Percentiles rank a stretch among this genome's conserved stretches.
These are phyloP conservation scores for Epizoanthus stellaris DNA, from an alignment of 92 coral and sea anemone genomes.

Conservation along the genomic window DNA sequence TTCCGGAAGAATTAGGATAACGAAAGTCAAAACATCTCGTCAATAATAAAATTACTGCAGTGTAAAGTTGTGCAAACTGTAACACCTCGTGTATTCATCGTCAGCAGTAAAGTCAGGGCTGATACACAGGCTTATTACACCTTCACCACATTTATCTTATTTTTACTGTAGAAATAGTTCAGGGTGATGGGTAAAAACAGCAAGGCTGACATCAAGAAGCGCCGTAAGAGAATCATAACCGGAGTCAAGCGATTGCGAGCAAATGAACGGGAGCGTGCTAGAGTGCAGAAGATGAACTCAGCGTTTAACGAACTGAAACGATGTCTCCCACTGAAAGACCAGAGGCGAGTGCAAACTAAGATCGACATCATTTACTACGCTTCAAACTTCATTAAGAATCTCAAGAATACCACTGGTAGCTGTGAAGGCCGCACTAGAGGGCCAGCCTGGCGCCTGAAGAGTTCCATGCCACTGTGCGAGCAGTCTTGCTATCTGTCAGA, in stretches of 20 bases:
- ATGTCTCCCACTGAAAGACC: constrained; percentile 48
- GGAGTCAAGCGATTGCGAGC: constrained; percentile 57
- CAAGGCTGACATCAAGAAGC: constrained; percentile 30
- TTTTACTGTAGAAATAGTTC: not conserved
- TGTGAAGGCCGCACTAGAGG: constrained; percentile 26
- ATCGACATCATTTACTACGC: constrained; percentile 61
- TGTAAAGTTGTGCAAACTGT: not conserved
- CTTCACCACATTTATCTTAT: not conserved
- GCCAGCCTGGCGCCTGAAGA: constrained; percentile 26
- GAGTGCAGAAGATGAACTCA: constrained; percentile 64
- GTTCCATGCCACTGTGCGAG: constrained; percentile 29
- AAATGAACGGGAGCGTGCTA: constrained; percentile 57
- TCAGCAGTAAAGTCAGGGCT: not conserved
- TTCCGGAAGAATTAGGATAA: constrained; percentile 33
- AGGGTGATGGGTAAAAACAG: constrained; percentile 22
- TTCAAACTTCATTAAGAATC: constrained; percentile 40
- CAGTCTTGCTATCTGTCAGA: constrained; percentile 34
- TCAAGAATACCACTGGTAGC: constrained; percentile 5
- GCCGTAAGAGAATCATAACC: constrained; percentile 39
- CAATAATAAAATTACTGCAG: not conserved
- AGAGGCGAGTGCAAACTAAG: constrained; percentile 48
- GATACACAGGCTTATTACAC: not conserved
- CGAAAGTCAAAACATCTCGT: constrained; percentile 9
- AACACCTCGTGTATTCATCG: not conserved
- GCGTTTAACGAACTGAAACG: constrained; percentile 60